Evolutionary conservation across 1,140 invertebrate genomes (phyloP).

Genomic region (Drosophila santomea): DNA sequence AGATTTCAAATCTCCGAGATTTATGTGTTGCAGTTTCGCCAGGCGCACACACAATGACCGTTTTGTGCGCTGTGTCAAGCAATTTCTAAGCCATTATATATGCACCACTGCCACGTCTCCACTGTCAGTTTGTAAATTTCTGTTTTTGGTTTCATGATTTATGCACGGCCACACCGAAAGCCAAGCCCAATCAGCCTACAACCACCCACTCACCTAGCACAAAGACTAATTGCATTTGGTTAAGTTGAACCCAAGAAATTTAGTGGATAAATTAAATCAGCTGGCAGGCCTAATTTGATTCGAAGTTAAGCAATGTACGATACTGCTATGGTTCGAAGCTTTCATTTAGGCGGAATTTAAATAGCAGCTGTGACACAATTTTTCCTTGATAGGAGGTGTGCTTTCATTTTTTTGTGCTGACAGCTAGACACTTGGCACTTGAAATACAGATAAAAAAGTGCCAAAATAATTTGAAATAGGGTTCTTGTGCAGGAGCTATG

Average conservation of each 20-base stretch:
- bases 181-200: slow-evolving; percentile 32
- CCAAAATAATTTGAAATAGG: neutral
- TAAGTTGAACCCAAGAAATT: slow-evolving; percentile 44
- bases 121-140: slow-evolving; percentile 62
- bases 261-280: slow-evolving; percentile 33
- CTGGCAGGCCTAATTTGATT: slow-evolving; percentile 17
- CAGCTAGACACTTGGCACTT: neutral
- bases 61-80: slow-evolving; percentile 66
- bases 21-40: slow-evolving; percentile 65
- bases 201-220: neutral
- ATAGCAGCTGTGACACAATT: slow-evolving; percentile 1
- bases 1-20: slow-evolving; percentile 79
- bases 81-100: slow-evolving; percentile 71
- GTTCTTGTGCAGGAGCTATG: neutral
- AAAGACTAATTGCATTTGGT: slow-evolving; percentile 68
- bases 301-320: neutral
- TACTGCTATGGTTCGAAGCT: no score
- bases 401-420: neutral
- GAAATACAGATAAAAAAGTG: neutral
- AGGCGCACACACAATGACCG: slow-evolving; percentile 58
- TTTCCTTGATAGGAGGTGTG: neutral
- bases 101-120: slow-evolving; percentile 44
- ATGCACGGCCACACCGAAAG: slow-evolving; percentile 59
- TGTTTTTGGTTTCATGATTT: slow-evolving; percentile 74
- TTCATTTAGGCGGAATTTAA: neutral